Evolutionary conservation across 1,140 invertebrate genomes (phyloP).

Genomic region (Neuroterus valhalla): DNA sequence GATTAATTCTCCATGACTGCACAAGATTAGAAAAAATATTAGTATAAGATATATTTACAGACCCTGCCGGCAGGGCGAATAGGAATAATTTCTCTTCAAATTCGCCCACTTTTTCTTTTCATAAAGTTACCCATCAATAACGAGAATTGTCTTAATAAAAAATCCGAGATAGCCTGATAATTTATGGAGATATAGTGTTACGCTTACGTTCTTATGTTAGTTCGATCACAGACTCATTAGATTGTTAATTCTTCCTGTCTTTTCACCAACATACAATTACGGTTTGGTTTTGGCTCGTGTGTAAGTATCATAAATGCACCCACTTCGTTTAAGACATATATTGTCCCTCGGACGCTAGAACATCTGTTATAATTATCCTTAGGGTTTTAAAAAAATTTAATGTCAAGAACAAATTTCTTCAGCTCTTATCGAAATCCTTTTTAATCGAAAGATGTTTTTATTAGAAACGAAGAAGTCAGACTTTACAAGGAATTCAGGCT

Average conservation of each 20-base stretch:
- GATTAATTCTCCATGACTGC: too few relatives aligned
- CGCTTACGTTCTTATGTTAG: constrained; percentile 17
- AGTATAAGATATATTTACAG: too few relatives aligned
- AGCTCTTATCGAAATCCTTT: not conserved
- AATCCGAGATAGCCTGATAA: too few relatives aligned
- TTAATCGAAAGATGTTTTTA: not conserved
- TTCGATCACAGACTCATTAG: constrained; percentile 33
- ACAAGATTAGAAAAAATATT: too few relatives aligned
- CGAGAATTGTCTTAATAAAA: not conserved
- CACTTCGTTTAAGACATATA: constrained; percentile 68
- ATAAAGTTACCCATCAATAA: not conserved
- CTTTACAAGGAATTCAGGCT: not conserved
- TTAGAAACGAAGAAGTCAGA: not conserved
- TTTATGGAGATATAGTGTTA: too few relatives aligned
- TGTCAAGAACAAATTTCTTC: not conserved
- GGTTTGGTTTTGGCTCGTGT: constrained; percentile 61
- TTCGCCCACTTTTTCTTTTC: too few relatives aligned
- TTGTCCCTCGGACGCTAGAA: constrained; percentile 64
- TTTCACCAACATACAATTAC: constrained; percentile 38
- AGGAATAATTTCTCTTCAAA: too few relatives aligned
- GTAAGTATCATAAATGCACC: constrained; percentile 56
- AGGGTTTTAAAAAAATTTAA: not conserved
- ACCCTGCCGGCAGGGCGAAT: too few relatives aligned
- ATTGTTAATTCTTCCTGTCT: constrained; percentile 1
- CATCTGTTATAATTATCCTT: not conserved